These are phyloP conservation scores for Drosophila sulfurigaster DNA, from an alignment of 1,140 invertebrate species.

Conservation along the genomic window DNA sequence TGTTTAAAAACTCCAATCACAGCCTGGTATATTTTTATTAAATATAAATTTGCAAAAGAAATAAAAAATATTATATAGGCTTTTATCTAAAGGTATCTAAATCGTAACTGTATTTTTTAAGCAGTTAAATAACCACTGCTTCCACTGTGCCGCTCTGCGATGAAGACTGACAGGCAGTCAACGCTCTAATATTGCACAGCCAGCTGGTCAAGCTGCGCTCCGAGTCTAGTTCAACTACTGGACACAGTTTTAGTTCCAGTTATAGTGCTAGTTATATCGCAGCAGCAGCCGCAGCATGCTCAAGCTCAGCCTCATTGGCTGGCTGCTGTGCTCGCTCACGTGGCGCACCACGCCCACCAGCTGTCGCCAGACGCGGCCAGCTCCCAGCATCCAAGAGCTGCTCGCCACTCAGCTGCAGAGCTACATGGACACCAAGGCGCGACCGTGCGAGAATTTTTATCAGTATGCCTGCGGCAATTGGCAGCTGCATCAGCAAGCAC, in stretches of 20 bases:
- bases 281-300: slow-evolving; percentile 67
- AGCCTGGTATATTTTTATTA: too few species aligned
- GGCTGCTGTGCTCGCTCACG: slow-evolving; percentile 68
- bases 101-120: too few species aligned
- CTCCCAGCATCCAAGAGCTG: slow-evolving; percentile 66
- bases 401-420: slow-evolving; percentile 73
- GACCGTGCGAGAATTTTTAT: slow-evolving; percentile 81
- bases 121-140: too few species aligned
- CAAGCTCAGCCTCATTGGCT: slow-evolving; percentile 72
- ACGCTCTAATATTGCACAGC: slow-evolving; percentile 1
- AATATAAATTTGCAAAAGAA: too few species aligned
- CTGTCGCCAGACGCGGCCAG: slow-evolving; percentile 67
- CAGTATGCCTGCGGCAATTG: slow-evolving; percentile 81
- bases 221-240: not conserved
- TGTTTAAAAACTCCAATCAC: too few species aligned
- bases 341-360: slow-evolving; percentile 79
- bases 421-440: slow-evolving; percentile 72
- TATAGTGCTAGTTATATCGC: slow-evolving; percentile 54
- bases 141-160: slow-evolving; percentile 30
- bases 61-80: too few species aligned
- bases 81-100: too few species aligned
- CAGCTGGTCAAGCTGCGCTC: not conserved
- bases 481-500: slow-evolving; percentile 68
- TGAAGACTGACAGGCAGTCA: slow-evolving; percentile 71
- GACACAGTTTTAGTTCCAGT: not conserved